phyloP scores from a whole-genome alignment of 1,140 invertebrate genomes.

The Bemisia tabaci region DNA sequence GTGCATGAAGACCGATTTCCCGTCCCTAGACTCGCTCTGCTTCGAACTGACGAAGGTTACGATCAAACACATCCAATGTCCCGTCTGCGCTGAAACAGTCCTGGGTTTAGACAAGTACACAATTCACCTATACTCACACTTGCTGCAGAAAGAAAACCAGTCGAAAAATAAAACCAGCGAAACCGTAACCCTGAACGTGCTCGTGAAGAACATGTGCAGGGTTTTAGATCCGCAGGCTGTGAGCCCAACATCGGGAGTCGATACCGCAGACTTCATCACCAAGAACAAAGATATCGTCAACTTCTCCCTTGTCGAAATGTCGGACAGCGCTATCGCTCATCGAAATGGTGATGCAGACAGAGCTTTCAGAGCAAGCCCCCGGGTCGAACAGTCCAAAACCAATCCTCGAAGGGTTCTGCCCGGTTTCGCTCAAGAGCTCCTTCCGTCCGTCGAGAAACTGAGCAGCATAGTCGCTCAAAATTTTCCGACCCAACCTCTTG shows the following conservation, averaged over 20 bases:
- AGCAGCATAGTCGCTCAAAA: too few species aligned
- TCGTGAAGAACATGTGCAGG: neutral
- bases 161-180: neutral
- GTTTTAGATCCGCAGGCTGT: neutral
- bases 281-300: neutral
- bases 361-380: too few species aligned
- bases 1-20: constrained; percentile 55
- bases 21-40: constrained; percentile 49
- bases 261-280: neutral
- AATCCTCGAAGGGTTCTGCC: too few species aligned
- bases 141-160: constrained; percentile 17
- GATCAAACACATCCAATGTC: constrained; percentile 54
- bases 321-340: too few species aligned
- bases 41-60: constrained; percentile 56
- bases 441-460: too few species aligned
- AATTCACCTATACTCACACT: constrained; percentile 64
- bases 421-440: too few species aligned
- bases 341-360: too few species aligned
- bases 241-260: neutral
- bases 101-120: constrained; percentile 69
- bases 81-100: constrained; percentile 57
- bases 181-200: neutral
- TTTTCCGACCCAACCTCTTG: too few species aligned
- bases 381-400: too few species aligned
- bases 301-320: too few species aligned